Conservation (phyloP, 2,797 vertebrate genomes). For the Megaceryle alcyon region DNA sequence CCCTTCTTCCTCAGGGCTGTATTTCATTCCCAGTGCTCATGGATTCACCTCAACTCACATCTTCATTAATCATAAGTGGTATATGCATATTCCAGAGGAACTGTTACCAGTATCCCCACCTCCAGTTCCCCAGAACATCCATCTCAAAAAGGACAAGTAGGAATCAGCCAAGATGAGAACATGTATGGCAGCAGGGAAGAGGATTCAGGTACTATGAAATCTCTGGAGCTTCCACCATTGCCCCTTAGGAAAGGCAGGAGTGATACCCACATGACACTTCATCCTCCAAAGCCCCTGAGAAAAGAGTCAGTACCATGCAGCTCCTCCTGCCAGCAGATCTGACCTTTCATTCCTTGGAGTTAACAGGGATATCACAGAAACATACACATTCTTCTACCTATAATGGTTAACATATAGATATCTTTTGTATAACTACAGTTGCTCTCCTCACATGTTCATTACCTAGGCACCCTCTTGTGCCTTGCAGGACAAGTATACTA, state of each 20-base stretch:
- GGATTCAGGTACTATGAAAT: background rate
- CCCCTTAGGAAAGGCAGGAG: background rate
- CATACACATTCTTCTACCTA: background rate
- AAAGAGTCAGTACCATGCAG: background rate
- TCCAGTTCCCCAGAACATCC: background rate
- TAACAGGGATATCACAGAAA: background rate
- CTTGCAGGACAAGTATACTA: background rate
- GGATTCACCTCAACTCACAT: background rate
- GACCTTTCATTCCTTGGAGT: background rate
- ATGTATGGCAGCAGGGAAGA: background rate
- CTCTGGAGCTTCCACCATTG: background rate
- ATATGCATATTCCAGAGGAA: background rate
- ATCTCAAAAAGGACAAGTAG: background rate
- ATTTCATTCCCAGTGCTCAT: background rate
- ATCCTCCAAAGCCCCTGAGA: background rate
- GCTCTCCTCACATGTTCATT: background rate
- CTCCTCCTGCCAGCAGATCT: background rate
- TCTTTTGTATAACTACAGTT: background rate
- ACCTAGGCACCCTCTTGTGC: background rate
- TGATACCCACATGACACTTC: background rate
- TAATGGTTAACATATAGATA: background rate
- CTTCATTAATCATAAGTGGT: background rate
- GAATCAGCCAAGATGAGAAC: background rate
- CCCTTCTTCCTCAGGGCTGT: background rate
- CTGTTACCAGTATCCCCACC: background rate